Evolutionary conservation across 2,888 invertebrate species (phyloP).

Genomic region (Pyrochroa serraticornis): DNA sequence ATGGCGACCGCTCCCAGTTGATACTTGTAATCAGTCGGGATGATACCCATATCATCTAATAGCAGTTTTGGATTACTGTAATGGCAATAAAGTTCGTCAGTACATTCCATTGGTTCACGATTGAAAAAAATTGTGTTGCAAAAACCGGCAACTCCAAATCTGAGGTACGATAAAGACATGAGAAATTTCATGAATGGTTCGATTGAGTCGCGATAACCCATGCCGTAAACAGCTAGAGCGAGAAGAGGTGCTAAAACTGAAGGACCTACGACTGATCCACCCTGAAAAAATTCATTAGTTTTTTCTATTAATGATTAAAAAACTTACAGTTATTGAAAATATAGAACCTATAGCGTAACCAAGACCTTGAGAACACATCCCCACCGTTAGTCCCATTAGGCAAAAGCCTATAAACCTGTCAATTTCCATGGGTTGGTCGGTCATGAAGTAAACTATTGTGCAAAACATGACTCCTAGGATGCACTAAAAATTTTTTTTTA

Average conservation of each 20-base stretch:
- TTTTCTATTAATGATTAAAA: neutral
- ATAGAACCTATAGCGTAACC: conserved; percentile 72
- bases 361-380: conserved; percentile 74
- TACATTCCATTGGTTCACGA: conserved; percentile 66
- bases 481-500: conserved; percentile 54
- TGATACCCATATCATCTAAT: conserved; percentile 70
- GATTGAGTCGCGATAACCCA: conserved; percentile 65
- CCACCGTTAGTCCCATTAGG: conserved; percentile 64
- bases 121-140: conserved; percentile 65
- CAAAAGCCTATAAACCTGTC: conserved; percentile 66
- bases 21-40: conserved; percentile 52
- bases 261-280: conserved; percentile 67
- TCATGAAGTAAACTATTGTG: conserved; percentile 62
- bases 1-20: conserved; percentile 65
- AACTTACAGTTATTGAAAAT: conserved; percentile 64
- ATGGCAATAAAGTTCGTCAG: conserved; percentile 64
- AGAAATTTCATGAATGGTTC: conserved; percentile 62
- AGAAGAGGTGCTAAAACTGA: conserved; percentile 63
- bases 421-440: conserved; percentile 72
- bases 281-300: conserved; percentile 53
- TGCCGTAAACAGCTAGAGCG: conserved; percentile 66
- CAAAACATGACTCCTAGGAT: conserved; percentile 59
- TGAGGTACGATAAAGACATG: conserved; percentile 68
- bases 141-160: conserved; percentile 70
- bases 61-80: conserved; percentile 65